phyloP scores from a whole-genome alignment of 2,113 vertebrate species.

The Cryptoleucopteryx plumbea region DNA sequence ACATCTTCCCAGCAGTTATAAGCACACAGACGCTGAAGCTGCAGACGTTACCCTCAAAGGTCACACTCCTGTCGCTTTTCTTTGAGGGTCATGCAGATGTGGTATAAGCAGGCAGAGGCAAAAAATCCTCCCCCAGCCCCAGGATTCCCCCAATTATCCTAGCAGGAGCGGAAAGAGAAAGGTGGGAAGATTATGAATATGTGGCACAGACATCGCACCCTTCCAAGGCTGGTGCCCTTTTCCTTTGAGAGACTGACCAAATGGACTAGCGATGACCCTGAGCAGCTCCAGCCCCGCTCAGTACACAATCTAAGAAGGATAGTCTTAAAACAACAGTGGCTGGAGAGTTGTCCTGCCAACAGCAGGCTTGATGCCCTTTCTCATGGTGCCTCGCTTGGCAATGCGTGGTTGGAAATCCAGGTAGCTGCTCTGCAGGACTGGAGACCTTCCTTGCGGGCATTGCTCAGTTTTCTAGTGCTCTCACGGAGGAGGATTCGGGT shows the following conservation, averaged over 20 bases:
- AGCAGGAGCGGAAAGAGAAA: neutral
- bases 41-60: neutral
- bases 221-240: neutral
- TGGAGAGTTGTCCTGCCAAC: neutral
- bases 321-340: neutral
- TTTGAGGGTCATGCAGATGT: neutral
- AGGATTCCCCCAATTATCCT: neutral
- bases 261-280: neutral
- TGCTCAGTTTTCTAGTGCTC: neutral
- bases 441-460: neutral
- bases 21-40: neutral
- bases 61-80: neutral
- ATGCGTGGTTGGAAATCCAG: rapidly evolving
- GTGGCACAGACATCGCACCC: neutral
- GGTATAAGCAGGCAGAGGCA: neutral
- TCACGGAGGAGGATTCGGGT: rapidly evolving
- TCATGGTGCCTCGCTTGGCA: neutral
- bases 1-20: neutral
- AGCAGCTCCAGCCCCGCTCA: neutral
- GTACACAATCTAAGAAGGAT: neutral
- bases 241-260: neutral
- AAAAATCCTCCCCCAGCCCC: neutral
- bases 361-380: neutral
- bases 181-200: neutral
- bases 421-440: neutral